phyloP scores from a whole-genome alignment of 2,888 invertebrate genomes.

The Punctoribates punctum region DNA sequence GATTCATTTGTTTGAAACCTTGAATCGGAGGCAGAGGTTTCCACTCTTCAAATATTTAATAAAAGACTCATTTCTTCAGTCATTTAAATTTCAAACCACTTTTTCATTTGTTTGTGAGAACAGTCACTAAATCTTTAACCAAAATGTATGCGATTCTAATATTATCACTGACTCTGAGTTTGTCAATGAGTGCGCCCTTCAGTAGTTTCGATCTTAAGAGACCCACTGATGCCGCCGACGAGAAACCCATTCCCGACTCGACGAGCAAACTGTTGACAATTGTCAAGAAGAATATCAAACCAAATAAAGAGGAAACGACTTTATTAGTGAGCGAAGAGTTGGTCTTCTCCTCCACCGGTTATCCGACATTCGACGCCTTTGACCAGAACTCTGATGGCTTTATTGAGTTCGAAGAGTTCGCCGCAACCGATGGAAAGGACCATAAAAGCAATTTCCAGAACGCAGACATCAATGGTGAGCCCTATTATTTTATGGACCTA shows the following conservation, averaged over 20 bases:
- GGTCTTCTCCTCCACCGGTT: conserved; percentile 22
- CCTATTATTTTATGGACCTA: not conserved
- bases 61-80: not conserved
- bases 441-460: conserved; percentile 18
- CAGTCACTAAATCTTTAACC: not conserved
- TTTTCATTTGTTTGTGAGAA: no score
- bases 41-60: not conserved
- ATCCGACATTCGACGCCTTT: conserved; percentile 18
- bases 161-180: not conserved
- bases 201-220: conserved; percentile 2
- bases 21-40: not conserved
- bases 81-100: not conserved
- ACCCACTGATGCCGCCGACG: not conserved
- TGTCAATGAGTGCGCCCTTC: conserved; percentile 23
- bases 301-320: conserved; percentile 28
- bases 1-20: conserved; percentile 4
- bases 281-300: conserved; percentile 15
- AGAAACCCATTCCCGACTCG: not conserved
- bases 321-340: conserved; percentile 21
- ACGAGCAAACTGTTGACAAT: conserved; percentile 1
- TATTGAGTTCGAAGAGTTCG: conserved; percentile 29
- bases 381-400: conserved; percentile 25
- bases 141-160: not conserved
- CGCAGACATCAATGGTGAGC: not conserved
- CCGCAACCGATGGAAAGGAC: conserved; percentile 24